Base-by-base conservation (phyloP, 2,113 vertebrate species). In the Actenoides hombroni region DNA sequence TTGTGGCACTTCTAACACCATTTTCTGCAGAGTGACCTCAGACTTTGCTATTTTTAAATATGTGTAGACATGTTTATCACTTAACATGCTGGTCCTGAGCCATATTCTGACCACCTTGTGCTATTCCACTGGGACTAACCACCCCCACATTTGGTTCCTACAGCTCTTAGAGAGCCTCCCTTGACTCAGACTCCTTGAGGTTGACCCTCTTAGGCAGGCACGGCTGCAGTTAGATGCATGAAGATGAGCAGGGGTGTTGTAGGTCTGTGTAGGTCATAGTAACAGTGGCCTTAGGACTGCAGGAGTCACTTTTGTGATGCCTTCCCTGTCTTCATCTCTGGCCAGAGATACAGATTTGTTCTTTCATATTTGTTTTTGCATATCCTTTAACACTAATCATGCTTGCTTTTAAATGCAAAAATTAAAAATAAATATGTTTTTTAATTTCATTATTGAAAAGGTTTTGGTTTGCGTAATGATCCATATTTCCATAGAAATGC, bases 21-120 rank as follows among this genome's bases (percentile, higher is more conserved):
- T 33, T 90, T 92, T 91, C 63, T 69, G 44, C 78, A 87, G 71
- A 60, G 26, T 73, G 67, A 92, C 40, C 78, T 95, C 87, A 91
- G 70, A 85, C 71, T 84, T 75, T 4, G 65, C 81, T 96, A 68
- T 92, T 93, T 94, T 91, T 69, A 88, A 86, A 2, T 4, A 69
- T 64, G 48, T 42, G 56, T 82, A 37, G 75, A 87, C 53, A 44
- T 57, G 76, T 48, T 29, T 76, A 79, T 63, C 92, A 80, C 59
- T 82, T 82, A 64, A 85, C 70, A 39, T 86, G 57, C 65, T 76
- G 61, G 77, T 80, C 35, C 61, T 49, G n/a, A 94, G 81, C 57
- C 63, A 29, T 60, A 35, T 63, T 87, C 88, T 91, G 70, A 67
- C 49, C 54, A 80, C 28, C 19, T 53, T 69, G 57, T 82, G 53